Conservation (phyloP, 2,113 vertebrate species). For the Odocoileus virginianus region DNA sequence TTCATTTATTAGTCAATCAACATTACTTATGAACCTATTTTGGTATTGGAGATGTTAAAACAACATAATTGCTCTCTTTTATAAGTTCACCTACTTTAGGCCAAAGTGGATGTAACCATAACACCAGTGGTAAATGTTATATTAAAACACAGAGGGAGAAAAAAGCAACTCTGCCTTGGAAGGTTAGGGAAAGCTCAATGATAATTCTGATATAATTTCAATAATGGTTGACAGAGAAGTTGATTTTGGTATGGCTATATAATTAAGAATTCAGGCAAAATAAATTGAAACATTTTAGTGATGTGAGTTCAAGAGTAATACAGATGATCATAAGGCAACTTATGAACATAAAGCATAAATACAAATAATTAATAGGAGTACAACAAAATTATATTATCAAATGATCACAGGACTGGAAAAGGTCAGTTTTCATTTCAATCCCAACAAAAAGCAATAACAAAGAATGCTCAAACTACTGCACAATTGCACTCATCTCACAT, state of each 20-base stretch:
- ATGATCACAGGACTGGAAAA: background rate
- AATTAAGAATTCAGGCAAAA: background rate
- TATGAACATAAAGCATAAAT: background rate
- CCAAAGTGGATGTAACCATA: background rate
- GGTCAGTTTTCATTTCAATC: too few species aligned
- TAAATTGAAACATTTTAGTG: background rate
- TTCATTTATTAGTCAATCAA: background rate
- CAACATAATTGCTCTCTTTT: background rate
- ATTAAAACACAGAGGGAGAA: background rate
- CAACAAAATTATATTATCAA: background rate
- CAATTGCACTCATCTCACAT: too few species aligned
- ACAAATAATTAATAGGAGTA: background rate
- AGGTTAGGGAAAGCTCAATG: background rate
- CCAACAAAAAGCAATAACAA: too few species aligned
- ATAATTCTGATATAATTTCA: background rate
- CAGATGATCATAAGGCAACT: background rate
- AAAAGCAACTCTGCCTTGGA: background rate
- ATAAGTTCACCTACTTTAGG: background rate
- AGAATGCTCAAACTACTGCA: too few species aligned
- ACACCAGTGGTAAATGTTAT: background rate
- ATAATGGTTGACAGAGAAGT: background rate
- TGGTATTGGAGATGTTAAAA: background rate
- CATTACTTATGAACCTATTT: background rate
- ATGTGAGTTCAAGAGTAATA: background rate
- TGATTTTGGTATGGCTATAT: background rate